Percentiles rank a stretch among this genome's conserved stretches.
These are phyloP conservation scores for Hippolais icterina DNA, from an alignment of 2,113 vertebrate species.

Conservation along the genomic window DNA sequence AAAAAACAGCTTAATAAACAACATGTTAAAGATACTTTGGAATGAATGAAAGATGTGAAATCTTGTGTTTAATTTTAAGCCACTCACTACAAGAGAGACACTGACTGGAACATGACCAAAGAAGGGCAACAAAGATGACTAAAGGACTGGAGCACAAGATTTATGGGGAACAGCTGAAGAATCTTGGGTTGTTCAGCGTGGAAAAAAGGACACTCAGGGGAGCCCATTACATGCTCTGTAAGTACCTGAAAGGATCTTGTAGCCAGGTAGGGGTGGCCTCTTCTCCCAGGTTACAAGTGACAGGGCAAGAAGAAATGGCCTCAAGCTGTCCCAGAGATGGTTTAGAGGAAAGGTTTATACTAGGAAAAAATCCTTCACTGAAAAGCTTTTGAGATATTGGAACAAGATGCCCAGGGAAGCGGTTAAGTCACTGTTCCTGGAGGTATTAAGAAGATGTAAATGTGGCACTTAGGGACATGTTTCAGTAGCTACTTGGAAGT, in stretches of 20 bases:
- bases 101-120: background rate
- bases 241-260: background rate
- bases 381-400: background rate
- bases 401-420: background rate
- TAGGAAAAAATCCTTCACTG: background rate
- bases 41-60: background rate
- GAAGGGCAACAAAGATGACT: background rate
- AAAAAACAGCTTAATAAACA: background rate
- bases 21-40: background rate
- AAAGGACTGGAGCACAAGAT: background rate
- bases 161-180: background rate
- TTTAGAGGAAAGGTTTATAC: background rate
- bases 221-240: too few species aligned
- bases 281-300: background rate
- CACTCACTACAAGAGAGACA: background rate
- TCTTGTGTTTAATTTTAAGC: background rate
- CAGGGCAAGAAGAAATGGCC: background rate
- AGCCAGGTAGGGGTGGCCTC: background rate
- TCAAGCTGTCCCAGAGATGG: background rate
- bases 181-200: background rate
- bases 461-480: too few species aligned
- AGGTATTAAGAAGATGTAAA: background rate
- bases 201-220: background rate
- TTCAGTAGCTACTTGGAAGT: background rate
- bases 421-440: background rate